Base-by-base conservation (phyloP, 92 coral and sea anemone genomes). In the Virgularia gustaviana region DNA sequence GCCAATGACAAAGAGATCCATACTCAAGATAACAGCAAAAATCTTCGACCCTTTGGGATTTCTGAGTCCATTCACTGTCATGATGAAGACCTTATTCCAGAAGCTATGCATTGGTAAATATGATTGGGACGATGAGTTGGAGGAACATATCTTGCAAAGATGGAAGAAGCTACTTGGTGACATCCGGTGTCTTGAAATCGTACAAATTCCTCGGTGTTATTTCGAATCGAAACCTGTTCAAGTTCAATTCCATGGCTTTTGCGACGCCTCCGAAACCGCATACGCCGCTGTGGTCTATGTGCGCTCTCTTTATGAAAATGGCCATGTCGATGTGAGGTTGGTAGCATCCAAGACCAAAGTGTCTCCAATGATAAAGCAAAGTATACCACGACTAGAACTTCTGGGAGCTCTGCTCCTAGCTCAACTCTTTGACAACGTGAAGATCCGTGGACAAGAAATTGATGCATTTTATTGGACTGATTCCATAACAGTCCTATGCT, bases 391-490 rank as follows among this genome's bases (percentile, higher is more conserved):
- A n/a, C n/a, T n/a, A n/a, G n/a, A n/a, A n/a, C n/a, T n/a, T n/a
- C n/a, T n/a, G 13, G 87, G 85, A 33, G 86, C 87, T 12, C 37
- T 78, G n/a, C 68, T 81, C 41, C 79, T 77, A 18, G 82, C 89
- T 8, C 74, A 79, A 53, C 82, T 85, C 12, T 78, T 72, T 0
- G 67, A 73, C 77, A 63, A 73, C 24, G 44, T 74, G 55, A 63
- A 36, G 35, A 36, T 27, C 15, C 6, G 37, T 20, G 15, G 8
- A 1, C 54, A 32, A 1, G 72, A 65, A 6, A 16, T 43, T n/a
- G 38, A 65, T 7, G 18, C 25, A 0, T 42, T 57, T 29, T 39
- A 62, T 49, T 65, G 72, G 72, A 29, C 33, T 3, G 36, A 65
- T 65, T 65, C 72, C 1, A 65, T 33, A 25, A 18, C 72, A 32